These are phyloP conservation scores for Rhagonycha lutea DNA, from an alignment of 2,888 invertebrate genomes.

Conservation along the genomic window DNA sequence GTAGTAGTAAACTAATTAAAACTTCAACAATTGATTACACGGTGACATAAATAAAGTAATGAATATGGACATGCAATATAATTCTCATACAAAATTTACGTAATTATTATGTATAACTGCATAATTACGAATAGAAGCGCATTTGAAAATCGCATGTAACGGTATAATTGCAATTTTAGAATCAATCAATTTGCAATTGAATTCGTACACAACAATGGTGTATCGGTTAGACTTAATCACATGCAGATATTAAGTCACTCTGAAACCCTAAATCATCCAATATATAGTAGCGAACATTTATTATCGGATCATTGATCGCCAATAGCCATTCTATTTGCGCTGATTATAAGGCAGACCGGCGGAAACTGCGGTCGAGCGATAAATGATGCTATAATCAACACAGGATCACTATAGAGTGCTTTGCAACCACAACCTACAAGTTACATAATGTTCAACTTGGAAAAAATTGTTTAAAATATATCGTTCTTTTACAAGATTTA, in stretches of 20 bases:
- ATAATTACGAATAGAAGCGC: not conserved
- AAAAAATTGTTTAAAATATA: not conserved
- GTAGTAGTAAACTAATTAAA: not conserved
- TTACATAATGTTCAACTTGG: not conserved
- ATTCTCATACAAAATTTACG: not conserved
- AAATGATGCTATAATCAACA: slow-evolving; percentile 27
- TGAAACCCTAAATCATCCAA: slow-evolving; percentile 26
- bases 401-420: slow-evolving; percentile 9
- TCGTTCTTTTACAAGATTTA: not conserved
- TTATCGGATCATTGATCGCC: slow-evolving; percentile 54
- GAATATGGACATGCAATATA: not conserved
- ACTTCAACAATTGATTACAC: not conserved
- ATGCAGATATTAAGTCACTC: slow-evolving; percentile 19
- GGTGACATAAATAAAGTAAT: not conserved
- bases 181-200: slow-evolving; percentile 10
- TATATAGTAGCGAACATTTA: slow-evolving; percentile 37
- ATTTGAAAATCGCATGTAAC: slow-evolving; percentile 1
- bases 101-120: slow-evolving; percentile 1
- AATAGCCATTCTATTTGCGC: slow-evolving; percentile 54
- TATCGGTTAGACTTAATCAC: slow-evolving; percentile 14
- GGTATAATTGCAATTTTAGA: slow-evolving; percentile 12
- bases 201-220: slow-evolving; percentile 8
- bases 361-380: slow-evolving; percentile 49
- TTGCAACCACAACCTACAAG: slow-evolving; percentile 19
- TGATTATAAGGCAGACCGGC: slow-evolving; percentile 54